Conservation (phyloP, 30 jellyfish, hydroid and myxozoan species). For the Catostylus mosaicus region DNA sequence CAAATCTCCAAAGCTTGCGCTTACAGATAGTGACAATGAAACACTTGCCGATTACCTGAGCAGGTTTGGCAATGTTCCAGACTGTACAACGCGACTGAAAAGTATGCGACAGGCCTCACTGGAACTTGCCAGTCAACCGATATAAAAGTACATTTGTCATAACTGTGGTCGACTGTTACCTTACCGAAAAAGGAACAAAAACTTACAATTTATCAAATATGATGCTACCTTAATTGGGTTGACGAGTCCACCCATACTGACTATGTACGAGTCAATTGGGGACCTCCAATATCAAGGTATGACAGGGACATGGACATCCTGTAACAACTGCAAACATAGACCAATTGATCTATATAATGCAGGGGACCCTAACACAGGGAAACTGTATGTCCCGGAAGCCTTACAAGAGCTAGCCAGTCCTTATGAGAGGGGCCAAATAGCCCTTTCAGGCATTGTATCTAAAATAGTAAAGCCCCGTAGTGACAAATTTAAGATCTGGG, state of each 20-base stretch:
- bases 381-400: background rate
- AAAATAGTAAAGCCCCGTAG: too few relatives aligned
- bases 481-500: background rate
- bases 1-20: background rate
- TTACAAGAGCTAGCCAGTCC: background rate
- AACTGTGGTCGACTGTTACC: background rate
- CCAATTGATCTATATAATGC: background rate
- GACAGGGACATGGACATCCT: background rate
- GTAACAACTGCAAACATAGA: background rate
- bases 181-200: background rate
- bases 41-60: too few relatives aligned
- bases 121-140: background rate
- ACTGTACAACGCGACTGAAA: background rate
- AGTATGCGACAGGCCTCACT: background rate
- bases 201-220: too few relatives aligned
- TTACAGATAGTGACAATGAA: too few relatives aligned
- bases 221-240: background rate
- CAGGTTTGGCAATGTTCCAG: too few relatives aligned
- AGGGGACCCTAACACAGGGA: background rate
- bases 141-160: too few relatives aligned
- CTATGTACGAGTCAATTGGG: background rate
- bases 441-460: too few relatives aligned
- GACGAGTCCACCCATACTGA: background rate
- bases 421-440: background rate
- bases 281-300: too few relatives aligned